phyloP scores from a whole-genome alignment of 2,888 invertebrate species.

The Phaonia tiefii region DNA sequence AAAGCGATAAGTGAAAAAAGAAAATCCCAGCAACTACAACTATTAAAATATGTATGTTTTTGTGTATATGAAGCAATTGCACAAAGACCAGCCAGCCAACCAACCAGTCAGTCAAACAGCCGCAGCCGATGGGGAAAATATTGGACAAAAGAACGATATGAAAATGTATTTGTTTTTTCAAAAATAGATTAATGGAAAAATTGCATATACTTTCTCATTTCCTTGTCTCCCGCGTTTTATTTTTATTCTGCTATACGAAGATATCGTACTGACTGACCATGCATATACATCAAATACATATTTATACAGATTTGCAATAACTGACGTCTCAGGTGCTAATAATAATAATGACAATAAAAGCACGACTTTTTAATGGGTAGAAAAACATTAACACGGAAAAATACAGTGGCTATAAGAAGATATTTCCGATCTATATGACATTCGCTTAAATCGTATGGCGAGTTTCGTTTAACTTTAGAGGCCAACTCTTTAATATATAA shows the following conservation, averaged over 20 bases:
- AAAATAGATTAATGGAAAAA: slow-evolving; percentile 58
- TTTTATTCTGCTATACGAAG: neutral
- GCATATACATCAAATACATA: too few relatives aligned
- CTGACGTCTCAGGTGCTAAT: slow-evolving; percentile 59
- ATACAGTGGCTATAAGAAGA: neutral
- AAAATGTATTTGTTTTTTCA: slow-evolving; percentile 34
- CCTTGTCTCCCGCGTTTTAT: slow-evolving; percentile 20
- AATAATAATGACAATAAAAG: slow-evolving; percentile 35
- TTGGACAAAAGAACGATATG: slow-evolving; percentile 24
- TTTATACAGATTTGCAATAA: slow-evolving; percentile 20
- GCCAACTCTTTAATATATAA: too few relatives aligned
- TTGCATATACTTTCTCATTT: slow-evolving; percentile 57
- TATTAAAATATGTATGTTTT: too few relatives aligned
- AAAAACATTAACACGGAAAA: slow-evolving; percentile 9
- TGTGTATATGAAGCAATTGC: slow-evolving; percentile 43
- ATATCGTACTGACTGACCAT: too few relatives aligned
- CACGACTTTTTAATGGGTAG: slow-evolving; percentile 15
- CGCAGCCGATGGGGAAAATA: neutral
- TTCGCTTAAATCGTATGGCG: too few relatives aligned
- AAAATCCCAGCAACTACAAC: slow-evolving; percentile 24
- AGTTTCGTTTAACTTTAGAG: too few relatives aligned
- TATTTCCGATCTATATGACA: too few relatives aligned
- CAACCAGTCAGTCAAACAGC: slow-evolving; percentile 36
- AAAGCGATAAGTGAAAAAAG: slow-evolving; percentile 40
- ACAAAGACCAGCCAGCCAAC: slow-evolving; percentile 52